Evolutionary conservation across 2,888 invertebrate species (phyloP).

Genomic region (Andrena chrysosceles): DNA sequence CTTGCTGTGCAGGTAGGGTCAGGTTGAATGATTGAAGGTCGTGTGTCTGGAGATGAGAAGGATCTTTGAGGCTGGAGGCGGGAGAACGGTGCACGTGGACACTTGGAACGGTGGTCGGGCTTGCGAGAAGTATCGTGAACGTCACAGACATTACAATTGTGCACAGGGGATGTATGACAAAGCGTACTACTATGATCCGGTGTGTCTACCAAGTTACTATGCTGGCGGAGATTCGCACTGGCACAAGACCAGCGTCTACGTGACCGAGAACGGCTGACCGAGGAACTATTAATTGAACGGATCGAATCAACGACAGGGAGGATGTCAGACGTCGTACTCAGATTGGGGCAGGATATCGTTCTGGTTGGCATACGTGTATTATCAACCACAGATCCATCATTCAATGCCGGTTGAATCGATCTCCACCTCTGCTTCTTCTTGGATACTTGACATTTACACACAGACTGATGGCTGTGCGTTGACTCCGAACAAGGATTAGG

Average conservation of each 20-base stretch:
- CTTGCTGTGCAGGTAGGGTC: slow-evolving; percentile 87
- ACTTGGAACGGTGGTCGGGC: slow-evolving; percentile 56
- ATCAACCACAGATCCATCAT: background rate
- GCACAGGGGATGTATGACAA: slow-evolving; percentile 40
- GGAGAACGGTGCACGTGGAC: slow-evolving; percentile 60
- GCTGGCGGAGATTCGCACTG: slow-evolving; percentile 28
- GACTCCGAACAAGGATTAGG: background rate
- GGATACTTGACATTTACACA: background rate
- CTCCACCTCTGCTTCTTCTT: slow-evolving; percentile 34
- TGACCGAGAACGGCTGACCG: background rate
- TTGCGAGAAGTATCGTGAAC: slow-evolving; percentile 65
- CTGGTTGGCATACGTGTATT: slow-evolving; percentile 4
- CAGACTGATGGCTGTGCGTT: background rate
- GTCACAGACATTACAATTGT: slow-evolving; percentile 53
- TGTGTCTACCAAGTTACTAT: slow-evolving; percentile 33
- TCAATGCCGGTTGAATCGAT: background rate
- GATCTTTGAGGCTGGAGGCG: slow-evolving; percentile 81
- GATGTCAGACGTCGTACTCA: background rate
- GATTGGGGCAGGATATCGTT: slow-evolving; percentile 38
- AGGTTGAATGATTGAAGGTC: slow-evolving; percentile 84
- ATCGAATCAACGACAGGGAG: slow-evolving; percentile 1
- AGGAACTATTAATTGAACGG: background rate
- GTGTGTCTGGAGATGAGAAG: slow-evolving; percentile 83
- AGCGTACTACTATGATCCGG: slow-evolving; percentile 47
- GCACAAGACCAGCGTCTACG: slow-evolving; percentile 43